phyloP scores from a whole-genome alignment of 2,888 invertebrate genomes.

The Pogonocherus hispidulus region DNA sequence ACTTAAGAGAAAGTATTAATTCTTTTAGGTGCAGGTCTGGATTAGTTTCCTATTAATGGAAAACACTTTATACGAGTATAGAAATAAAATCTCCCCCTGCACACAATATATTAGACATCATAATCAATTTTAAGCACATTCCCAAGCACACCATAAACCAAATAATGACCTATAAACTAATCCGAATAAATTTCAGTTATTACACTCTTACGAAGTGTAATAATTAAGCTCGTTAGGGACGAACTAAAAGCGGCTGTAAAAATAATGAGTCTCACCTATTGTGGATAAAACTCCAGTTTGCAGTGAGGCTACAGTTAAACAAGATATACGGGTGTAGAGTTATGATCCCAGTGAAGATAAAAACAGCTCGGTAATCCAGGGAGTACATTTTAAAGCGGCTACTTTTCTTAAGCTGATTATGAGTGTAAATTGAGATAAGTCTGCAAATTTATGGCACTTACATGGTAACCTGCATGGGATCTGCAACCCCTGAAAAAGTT shows the following conservation, averaged over 20 bases:
- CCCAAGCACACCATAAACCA: slow-evolving; percentile 48
- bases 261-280: slow-evolving; percentile 38
- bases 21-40: neutral
- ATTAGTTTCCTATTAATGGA: slow-evolving; percentile 1
- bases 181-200: slow-evolving; percentile 52
- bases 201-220: slow-evolving; percentile 49
- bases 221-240: slow-evolving; percentile 44
- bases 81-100: slow-evolving; percentile 43
- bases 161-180: slow-evolving; percentile 51
- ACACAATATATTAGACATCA: slow-evolving; percentile 48
- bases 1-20: too few species aligned
- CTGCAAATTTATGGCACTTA: slow-evolving; percentile 69
- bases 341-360: slow-evolving; percentile 63
- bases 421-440: slow-evolving; percentile 70
- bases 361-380: slow-evolving; percentile 65
- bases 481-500: slow-evolving; percentile 45
- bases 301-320: slow-evolving; percentile 56
- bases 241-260: slow-evolving; percentile 37
- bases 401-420: slow-evolving; percentile 71
- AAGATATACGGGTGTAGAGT: slow-evolving; percentile 63
- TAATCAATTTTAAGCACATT: slow-evolving; percentile 51
- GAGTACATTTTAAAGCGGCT: slow-evolving; percentile 68
- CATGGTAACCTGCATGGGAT: slow-evolving; percentile 63
- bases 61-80: slow-evolving; percentile 21
- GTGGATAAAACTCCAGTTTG: slow-evolving; percentile 37